Base-by-base conservation (phyloP, 2,113 vertebrate genomes). In the Empidonax traillii region DNA sequence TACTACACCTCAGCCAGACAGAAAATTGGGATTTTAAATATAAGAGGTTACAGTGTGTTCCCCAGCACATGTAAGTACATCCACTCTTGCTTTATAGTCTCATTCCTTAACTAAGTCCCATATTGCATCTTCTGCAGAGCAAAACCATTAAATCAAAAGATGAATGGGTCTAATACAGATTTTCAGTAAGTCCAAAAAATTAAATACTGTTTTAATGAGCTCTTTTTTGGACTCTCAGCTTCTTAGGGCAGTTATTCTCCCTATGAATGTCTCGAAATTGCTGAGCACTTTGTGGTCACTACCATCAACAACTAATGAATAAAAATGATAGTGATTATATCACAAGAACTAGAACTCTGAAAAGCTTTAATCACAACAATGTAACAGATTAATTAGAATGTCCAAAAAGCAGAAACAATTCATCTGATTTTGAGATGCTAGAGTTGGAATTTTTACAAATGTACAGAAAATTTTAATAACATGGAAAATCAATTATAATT, bases 301-400 rank as follows among this genome's bases (percentile, higher is more conserved):
- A 61, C 28, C 65, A 90, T 90, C 92, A 93, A 76, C 61, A 87
- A 71, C 75, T 92, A 93, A 96, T 86, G 90, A 95, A 95, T 94
- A 96, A 95, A 93, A 97, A 95, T 90, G 65, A 94, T 79, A 77
- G 55, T 92, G 82, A 94, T 93, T 93, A 84, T 93, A 84, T 87
- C 63, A 86, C 47, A 13, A 71, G 84, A 90, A 93, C 17, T 47
- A 68, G 59, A 91, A 94, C 49, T 67, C 80, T 59, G 66, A 92
- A 95, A 89, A 83, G 84, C 86, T 88, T 94, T 96, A 96, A 96
- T 94, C 82, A 88, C 75, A 95, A 94, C 89, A 96, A 78, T 65
- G 53, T 95, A 96, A 96, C 89, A 95, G 86, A 91, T 96, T 87
- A 94, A 96, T 96, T 96, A 96, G 85, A 83, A 94, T 76, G 76